A percentile compares a stretch with the other conserved stretches of the same genome.
Conservation (phyloP, 92 coral and sea anemone genomes). For the Zoanthus solanderi region DNA sequence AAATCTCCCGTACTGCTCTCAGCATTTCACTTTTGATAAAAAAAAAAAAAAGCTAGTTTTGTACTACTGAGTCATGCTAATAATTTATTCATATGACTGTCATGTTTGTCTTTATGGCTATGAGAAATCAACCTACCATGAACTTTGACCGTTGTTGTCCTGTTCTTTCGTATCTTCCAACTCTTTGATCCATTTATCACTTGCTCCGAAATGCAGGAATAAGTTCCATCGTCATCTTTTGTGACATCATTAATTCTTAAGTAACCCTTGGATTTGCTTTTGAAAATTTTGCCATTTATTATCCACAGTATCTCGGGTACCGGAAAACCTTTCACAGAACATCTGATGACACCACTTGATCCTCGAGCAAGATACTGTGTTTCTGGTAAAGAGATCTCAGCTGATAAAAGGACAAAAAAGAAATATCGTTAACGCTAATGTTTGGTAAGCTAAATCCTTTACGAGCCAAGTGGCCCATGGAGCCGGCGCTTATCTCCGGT, state of each 20-base stretch:
- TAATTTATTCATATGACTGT: no score
- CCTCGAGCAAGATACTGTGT: constrained; percentile 24
- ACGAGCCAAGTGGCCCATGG: no score
- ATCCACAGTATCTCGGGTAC: not conserved
- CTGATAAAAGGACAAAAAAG: not conserved
- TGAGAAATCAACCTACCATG: not conserved
- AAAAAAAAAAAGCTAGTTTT: no score
- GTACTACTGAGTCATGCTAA: no score
- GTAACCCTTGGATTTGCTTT: not conserved
- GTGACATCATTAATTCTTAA: constrained; percentile 1
- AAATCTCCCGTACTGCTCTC: no score
- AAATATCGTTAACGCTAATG: no score
- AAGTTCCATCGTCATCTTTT: not conserved
- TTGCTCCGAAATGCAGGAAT: constrained; percentile 11
- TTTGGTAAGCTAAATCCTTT: no score
- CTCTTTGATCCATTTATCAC: not conserved
- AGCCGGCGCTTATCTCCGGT: no score
- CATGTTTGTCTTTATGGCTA: no score
- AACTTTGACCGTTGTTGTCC: not conserved
- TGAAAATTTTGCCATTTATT: constrained; percentile 18
- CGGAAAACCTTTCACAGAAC: constrained; percentile 22
- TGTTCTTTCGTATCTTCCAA: constrained; percentile 9
- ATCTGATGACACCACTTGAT: not conserved
- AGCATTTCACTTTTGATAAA: no score
- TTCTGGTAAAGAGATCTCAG: not conserved